Base-by-base conservation (phyloP, 2,113 vertebrate genomes). In the Mixornis gularis region DNA sequence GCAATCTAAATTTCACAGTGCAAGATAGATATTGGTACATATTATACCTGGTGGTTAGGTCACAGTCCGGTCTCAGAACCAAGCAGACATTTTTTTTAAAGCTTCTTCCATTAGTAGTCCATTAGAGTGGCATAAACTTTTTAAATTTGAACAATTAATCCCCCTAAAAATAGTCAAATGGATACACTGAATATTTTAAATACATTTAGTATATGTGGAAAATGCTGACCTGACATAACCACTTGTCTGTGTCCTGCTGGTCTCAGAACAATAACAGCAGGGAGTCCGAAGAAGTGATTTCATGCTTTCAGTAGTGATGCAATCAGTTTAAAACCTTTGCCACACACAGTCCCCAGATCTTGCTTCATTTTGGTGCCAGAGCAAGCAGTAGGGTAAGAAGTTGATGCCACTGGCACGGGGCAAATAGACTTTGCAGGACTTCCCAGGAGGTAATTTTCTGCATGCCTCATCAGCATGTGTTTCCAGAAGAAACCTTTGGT, bases 111-210 rank as follows among this genome's bases (percentile, higher is more conserved):
- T 95, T 95, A 96, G 94, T 76, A 93, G 92, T 79, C 94, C 94
- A 95, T 96, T 93, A 95, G 80, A 95, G 51, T 69, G 74, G 63
- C 80, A 96, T 93, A 90, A 94, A 95, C 86, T 94, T 96, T 90
- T 92, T 89, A 92, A 40, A 79, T 76, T 87, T 85, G 78, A 91
- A 91, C 80, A 90, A 93, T 95, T 96, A 94, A 91, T 93, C 55
- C 87, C 59, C 80, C 73, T 79, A 82, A 94, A 94, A 96, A 93
- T 95, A 93, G 95, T 94, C 74, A 91, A 36, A 89, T 79, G 66
- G 91, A 72, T 72, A 59, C 53, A 49, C 9, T 62, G 81, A 84
- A 79, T 93, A 87, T 96, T 94, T 95, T 82, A 87, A 91, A 89
- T 89, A 85, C 70, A n/a, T 87, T 78, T 80, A 88, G 27, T 60